Evolutionary conservation across 2,113 vertebrate species (phyloP).

Genomic region (Anthoscopus minutus): DNA sequence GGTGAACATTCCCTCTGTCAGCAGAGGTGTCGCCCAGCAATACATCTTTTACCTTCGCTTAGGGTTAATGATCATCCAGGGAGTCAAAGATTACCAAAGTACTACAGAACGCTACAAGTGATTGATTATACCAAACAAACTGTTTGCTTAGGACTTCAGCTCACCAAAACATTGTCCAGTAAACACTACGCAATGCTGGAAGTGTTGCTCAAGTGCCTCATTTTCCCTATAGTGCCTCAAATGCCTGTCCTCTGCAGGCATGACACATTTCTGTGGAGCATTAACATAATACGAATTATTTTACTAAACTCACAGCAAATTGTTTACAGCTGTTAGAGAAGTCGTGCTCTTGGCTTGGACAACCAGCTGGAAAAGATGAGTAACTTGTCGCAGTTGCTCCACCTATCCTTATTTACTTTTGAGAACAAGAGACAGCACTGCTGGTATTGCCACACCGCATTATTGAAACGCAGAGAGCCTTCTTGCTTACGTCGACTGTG

Average conservation of each 20-base stretch:
- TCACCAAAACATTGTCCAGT: neutral
- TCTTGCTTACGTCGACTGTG: rapidly evolving
- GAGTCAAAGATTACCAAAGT: neutral
- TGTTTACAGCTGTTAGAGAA: neutral
- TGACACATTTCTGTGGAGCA: neutral
- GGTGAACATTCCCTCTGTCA: neutral
- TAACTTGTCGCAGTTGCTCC: neutral
- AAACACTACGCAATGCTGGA: neutral
- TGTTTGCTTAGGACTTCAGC: neutral
- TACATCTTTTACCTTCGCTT: neutral
- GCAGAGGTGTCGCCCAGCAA: neutral
- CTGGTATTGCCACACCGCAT: neutral
- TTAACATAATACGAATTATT: neutral
- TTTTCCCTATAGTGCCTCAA: neutral
- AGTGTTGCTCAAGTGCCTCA: neutral
- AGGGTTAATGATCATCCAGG: neutral
- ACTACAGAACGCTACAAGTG: neutral
- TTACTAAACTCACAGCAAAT: neutral
- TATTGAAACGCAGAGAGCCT: neutral
- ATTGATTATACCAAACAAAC: neutral
- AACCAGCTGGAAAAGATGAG: neutral
- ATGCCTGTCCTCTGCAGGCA: neutral
- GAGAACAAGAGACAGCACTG: neutral
- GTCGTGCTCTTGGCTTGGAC: neutral
- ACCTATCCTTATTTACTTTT: neutral